Evolutionary conservation across 2,797 vertebrate genomes (phyloP).

Genomic region (Halcyon leucocephala): DNA sequence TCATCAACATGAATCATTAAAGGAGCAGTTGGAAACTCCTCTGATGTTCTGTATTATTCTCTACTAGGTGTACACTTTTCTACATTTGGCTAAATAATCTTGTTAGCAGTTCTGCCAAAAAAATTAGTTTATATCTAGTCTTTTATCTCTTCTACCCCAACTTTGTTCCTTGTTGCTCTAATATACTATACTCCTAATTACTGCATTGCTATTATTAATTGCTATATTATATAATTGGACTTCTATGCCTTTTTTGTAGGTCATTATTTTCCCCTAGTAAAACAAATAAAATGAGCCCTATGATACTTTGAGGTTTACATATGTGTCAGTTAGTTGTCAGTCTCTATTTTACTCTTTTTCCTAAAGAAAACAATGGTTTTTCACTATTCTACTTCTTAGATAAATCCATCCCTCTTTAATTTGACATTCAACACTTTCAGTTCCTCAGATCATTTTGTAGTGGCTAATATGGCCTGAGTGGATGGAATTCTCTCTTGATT

Average conservation of each 20-base stretch:
- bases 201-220: not conserved
- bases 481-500: not conserved
- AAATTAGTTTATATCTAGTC: not conserved
- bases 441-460: not conserved
- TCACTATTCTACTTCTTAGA: not conserved
- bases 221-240: not conserved
- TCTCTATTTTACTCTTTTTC: not conserved
- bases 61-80: not conserved
- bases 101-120: not conserved
- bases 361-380: not conserved
- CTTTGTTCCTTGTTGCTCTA: not conserved
- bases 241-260: conserved; percentile 15
- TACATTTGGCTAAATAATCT: not conserved
- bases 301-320: not conserved
- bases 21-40: not conserved
- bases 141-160: not conserved
- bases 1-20: not conserved
- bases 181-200: not conserved
- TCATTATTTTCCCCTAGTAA: not conserved
- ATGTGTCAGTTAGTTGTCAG: not conserved
- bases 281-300: not conserved
- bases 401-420: not conserved
- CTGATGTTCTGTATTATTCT: not conserved
- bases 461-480: not conserved
- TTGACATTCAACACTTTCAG: not conserved